phyloP scores from a whole-genome alignment of 2,888 invertebrate genomes.

The Dynastes hyllus region DNA sequence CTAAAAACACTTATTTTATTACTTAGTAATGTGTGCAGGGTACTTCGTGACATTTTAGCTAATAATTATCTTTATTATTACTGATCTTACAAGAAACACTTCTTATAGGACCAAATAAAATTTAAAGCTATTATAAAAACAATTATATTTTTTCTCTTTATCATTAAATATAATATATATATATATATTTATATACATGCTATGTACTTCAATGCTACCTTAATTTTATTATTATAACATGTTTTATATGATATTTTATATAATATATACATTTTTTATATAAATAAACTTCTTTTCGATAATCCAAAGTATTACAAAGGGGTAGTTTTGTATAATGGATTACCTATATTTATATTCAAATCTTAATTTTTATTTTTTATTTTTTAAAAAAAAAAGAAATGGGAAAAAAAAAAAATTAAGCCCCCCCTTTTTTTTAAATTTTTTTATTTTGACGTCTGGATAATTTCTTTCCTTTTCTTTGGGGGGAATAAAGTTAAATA shows the following conservation, averaged over 20 bases:
- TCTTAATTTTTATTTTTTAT: constrained; percentile 10
- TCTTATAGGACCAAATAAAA: too few relatives aligned
- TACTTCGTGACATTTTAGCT: too few relatives aligned
- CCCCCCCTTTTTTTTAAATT: too few relatives aligned
- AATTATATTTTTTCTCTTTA: background rate
- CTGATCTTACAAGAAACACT: too few relatives aligned
- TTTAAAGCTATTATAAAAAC: too few relatives aligned
- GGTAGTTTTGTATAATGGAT: background rate
- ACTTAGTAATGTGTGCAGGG: background rate
- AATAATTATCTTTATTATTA: too few relatives aligned
- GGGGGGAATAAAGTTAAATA: too few relatives aligned
- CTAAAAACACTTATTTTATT: constrained; percentile 28
- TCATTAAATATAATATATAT: constrained; percentile 18
- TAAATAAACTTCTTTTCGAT: constrained; percentile 53
- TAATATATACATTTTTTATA: constrained; percentile 56
- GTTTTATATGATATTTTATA: constrained; percentile 60
- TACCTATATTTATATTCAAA: constrained; percentile 17
- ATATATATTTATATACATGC: constrained; percentile 47
- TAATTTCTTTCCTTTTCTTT: too few relatives aligned
- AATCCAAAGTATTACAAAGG: constrained; percentile 43
- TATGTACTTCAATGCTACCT: constrained; percentile 50
- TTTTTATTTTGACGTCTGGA: too few relatives aligned
- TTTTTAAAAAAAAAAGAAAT: too few relatives aligned
- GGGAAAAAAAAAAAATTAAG: too few relatives aligned
- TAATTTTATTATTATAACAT: constrained; percentile 61